Conservation (phyloP, 2,797 vertebrate genomes). For the Peromyscus nudipes region DNA sequence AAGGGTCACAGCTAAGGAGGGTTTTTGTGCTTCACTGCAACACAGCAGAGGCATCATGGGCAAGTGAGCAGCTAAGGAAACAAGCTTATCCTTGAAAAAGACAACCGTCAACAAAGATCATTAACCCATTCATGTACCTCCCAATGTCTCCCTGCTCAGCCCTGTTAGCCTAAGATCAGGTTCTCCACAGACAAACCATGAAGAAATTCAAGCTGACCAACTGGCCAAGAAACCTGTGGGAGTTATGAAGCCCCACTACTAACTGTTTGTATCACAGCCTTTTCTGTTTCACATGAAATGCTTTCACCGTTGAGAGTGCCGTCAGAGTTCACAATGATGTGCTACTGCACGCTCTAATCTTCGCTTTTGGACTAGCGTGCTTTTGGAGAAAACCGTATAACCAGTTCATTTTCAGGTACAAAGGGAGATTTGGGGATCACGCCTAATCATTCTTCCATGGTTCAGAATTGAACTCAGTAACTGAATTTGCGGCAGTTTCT, state of each 20-base stretch:
- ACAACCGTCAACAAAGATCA: background rate
- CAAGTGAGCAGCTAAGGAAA: background rate
- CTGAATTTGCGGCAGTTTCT: background rate
- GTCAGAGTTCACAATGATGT: slow-evolving; percentile 20
- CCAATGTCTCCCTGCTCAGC: background rate
- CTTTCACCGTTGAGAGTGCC: slow-evolving; percentile 10
- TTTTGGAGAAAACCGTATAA: background rate
- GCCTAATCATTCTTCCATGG: background rate
- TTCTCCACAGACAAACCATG: background rate
- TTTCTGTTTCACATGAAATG: background rate
- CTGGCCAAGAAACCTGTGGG: background rate
- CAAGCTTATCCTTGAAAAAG: background rate
- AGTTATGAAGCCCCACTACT: background rate
- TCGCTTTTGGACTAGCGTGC: background rate
- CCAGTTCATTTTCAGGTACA: slow-evolving; percentile 13
- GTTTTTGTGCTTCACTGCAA: background rate
- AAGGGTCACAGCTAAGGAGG: background rate
- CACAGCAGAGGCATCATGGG: background rate
- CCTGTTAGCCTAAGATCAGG: background rate
- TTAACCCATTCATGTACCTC: background rate
- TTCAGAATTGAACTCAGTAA: background rate
- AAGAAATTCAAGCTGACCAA: background rate
- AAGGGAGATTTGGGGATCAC: slow-evolving; percentile 12
- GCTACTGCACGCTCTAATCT: background rate
- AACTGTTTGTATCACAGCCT: background rate